Base-by-base conservation (phyloP, 2,888 invertebrate genomes). In the Raillietiella orientalis region DNA sequence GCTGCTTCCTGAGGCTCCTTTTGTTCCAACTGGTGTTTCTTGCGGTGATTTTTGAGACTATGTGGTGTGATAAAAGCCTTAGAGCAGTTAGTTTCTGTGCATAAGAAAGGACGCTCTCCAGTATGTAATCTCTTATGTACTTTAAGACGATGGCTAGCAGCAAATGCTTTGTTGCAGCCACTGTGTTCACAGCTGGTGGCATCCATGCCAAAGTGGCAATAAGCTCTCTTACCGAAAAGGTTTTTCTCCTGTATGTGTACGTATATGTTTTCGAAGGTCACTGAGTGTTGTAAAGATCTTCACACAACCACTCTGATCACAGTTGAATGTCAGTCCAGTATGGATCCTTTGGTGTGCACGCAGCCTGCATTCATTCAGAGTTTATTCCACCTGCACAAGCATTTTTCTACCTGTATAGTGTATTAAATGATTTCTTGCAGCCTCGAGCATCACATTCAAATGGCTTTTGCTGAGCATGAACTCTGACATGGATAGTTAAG, bases 261-360 rank as follows among this genome's bases (percentile, higher is more conserved):
- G 59, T 38, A 64, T 62, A 45, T 87, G 87, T 56, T 87, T 87
- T 50, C 79, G 74, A 37, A 84, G 58, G 50, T 87, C 84, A 45
- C 79, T 79, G 32, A 75, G 54, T 11, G 84, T 87, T 5, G 84
- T 87, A 46, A 87, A 87, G 46, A 65, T 74, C 45, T 84, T 84
- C 32, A 62, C 53, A 41, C 84, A 87, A 27, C 71, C 67, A 29
- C 56, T 54, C 32, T 63, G 58, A 38, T 63, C 61, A 47, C 84
- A 87, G 50, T 84, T 79, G 45, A 87, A 87, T 5, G 84, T 84
- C 44, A 77, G 66, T 6, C 87, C 87, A 41, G 69, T 82, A 50
- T 87, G 87, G 30, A 87, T 52, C 36, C 84, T 58, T 46, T 82
- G 65, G 46, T 84, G 84, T 27, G 82, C 82, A 45, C 69, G 60